Evolutionary conservation across 23 tunicate species (phyloP).

Genomic region (Trididemnum clinides): DNA sequence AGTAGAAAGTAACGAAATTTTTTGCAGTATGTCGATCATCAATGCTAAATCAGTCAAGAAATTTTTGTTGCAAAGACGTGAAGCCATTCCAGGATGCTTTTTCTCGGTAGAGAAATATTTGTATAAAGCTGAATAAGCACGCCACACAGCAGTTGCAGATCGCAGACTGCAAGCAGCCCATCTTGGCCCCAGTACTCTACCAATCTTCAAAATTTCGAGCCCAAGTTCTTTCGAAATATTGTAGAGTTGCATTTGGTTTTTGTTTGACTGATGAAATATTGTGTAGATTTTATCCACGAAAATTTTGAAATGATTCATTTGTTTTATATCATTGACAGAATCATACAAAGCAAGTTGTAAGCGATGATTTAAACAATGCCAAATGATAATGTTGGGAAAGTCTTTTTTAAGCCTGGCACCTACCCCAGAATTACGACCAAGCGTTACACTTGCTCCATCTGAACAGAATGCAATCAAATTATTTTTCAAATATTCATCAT

Average conservation of each 20-base stretch:
- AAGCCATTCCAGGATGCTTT: slow-evolving; percentile 44
- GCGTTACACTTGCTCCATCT: slow-evolving; percentile 69
- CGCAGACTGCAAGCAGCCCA: slow-evolving; percentile 46
- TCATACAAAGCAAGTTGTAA: slow-evolving; percentile 41
- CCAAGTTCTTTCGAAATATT: slow-evolving; percentile 50
- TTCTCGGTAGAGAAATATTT: slow-evolving; percentile 34
- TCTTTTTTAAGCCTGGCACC: slow-evolving; percentile 42
- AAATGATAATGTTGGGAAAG: slow-evolving; percentile 43
- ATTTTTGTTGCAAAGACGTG: slow-evolving; percentile 41
- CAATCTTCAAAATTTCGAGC: slow-evolving; percentile 39
- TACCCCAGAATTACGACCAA: slow-evolving; percentile 44
- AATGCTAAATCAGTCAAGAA: slow-evolving; percentile 42
- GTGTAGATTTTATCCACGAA: slow-evolving; percentile 43
- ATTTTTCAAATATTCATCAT: slow-evolving; percentile 42
- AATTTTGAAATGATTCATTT: slow-evolving; percentile 41
- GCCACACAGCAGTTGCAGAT: slow-evolving; percentile 49
- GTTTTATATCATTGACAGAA: slow-evolving; percentile 29
- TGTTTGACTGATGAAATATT: slow-evolving; percentile 41
- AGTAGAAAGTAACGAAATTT: slow-evolving; percentile 37
- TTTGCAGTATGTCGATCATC: slow-evolving; percentile 51
- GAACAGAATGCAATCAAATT: slow-evolving; percentile 48
- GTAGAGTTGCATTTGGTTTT: slow-evolving; percentile 43
- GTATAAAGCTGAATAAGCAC: slow-evolving; percentile 43
- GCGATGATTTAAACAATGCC: slow-evolving; percentile 56
- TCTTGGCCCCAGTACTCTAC: slow-evolving; percentile 50